These are phyloP conservation scores for Borostomias antarcticus DNA, from an alignment of 2,797 vertebrate species.

Conservation along the genomic window DNA sequence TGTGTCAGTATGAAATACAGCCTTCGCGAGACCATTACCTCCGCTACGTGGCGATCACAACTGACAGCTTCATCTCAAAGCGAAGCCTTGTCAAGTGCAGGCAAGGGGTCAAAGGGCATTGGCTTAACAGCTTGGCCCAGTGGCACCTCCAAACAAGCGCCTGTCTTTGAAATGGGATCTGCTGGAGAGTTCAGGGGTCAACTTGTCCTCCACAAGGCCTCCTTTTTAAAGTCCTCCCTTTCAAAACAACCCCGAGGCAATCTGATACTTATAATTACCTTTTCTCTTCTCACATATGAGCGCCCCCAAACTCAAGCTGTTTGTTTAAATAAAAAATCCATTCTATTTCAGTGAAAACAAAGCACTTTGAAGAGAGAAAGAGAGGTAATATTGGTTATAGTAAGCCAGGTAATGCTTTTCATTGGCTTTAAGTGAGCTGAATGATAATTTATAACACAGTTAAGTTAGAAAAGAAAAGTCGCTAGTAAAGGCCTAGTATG, in stretches of 20 bases:
- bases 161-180: constrained; percentile 59
- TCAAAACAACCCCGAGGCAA: constrained; percentile 52
- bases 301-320: constrained; percentile 37
- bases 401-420: constrained; percentile 29
- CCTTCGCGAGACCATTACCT: not conserved
- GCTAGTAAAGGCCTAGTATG: constrained; percentile 11
- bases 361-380: constrained; percentile 11
- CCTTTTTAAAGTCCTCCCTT: constrained; percentile 44
- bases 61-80: constrained; percentile 13
- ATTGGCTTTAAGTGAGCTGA: constrained; percentile 23
- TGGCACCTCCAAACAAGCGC: constrained; percentile 51
- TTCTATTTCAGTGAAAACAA: constrained; percentile 43
- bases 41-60: not conserved
- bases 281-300: constrained; percentile 34
- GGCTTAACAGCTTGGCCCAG: constrained; percentile 30
- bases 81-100: constrained; percentile 41
- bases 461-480: constrained; percentile 10
- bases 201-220: constrained; percentile 49
- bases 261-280: constrained; percentile 52
- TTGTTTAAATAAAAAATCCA: constrained; percentile 52
- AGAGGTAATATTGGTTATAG: not conserved
- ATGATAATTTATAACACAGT: no score
- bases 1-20: not conserved
- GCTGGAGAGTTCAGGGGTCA: constrained; percentile 46
- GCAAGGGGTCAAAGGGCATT: constrained; percentile 38